Evolutionary conservation across 2,797 vertebrate genomes (phyloP).

Genomic region (Crocidura indochinensis): DNA sequence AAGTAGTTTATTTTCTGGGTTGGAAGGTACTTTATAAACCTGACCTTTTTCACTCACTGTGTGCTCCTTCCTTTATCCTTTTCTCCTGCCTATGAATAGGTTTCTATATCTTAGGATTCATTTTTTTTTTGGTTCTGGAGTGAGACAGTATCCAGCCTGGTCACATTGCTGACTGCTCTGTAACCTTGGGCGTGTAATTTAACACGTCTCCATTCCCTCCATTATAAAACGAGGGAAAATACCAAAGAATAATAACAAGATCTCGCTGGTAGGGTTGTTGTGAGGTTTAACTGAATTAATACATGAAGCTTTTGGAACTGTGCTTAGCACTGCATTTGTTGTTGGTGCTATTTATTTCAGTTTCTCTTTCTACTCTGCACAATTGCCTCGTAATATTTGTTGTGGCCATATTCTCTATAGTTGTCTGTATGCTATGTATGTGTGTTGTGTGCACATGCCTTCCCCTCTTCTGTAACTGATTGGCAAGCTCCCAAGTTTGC

Average conservation of each 20-base stretch:
- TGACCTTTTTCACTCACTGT: not conserved
- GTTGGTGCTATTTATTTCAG: rapidly evolving
- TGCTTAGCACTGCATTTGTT: rapidly evolving
- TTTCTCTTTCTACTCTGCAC: not conserved
- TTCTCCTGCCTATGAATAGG: not conserved
- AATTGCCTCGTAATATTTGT: not conserved
- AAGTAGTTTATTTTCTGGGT: not conserved
- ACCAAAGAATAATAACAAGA: no score
- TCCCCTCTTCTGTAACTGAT: not conserved
- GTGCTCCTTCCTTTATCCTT: rapidly evolving
- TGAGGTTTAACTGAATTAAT: not conserved
- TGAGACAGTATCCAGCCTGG: not conserved
- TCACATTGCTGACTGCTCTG: no score
- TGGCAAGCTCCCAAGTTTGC: not conserved
- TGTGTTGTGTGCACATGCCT: no score
- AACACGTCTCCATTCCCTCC: not conserved
- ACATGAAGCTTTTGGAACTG: not conserved
- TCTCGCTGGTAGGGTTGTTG: not conserved
- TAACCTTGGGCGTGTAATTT: not conserved
- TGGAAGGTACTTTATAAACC: not conserved
- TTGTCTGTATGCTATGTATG: rapidly evolving
- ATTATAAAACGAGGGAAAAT: not conserved
- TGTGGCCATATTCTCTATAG: rapidly evolving
- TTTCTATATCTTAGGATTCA: not conserved
- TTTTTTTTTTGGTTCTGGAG: not conserved